Base-by-base conservation (phyloP, 1,140 invertebrate species). In the Hycleus cichorii region DNA sequence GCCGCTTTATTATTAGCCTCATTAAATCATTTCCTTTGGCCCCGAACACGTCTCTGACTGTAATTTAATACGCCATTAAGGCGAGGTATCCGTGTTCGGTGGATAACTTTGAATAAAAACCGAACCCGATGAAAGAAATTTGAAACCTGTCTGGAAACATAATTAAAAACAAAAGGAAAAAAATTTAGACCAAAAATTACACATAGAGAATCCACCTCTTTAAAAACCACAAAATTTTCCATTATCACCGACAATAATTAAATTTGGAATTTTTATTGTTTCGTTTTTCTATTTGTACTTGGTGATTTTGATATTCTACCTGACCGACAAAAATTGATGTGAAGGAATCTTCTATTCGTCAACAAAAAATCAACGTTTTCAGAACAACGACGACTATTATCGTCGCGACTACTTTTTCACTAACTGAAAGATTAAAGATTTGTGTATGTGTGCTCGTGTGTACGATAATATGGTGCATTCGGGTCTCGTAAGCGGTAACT, bases 1-100 rank as follows among this genome's bases (percentile, higher is more conserved):
- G 42, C 51, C 39, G 52, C 49, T 46, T 48, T 51, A 40, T 53
- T 51, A 58, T 53, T 49, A 59, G 44, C 9, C 11, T 42, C 60
- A 62, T 58, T 62, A 62, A 62, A 62, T 62, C 60, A 62, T 62
- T 52, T 52, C 51, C 50, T 45, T 27, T 44, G 57, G 49, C 43
- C 51, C 49, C 56, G 42, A 48, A 53, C 42, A 49, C 32, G 32
- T 32, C 32, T 60, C 58, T 43, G 45, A 56, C 45, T 50, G 56
- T 57, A 63, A 63, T 57, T 63, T 63, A 63, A 59, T 63, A 60
- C 49, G 44, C 54, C 57, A 57, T 59, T 60, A 60, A 63, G 58
- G 49, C 49, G 47, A 47, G 45, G 50, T 48, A 57, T 57, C 48
- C 56, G 48, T 48, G 56, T 57, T 57, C 47, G 26, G 47, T 57